Percentiles rank a stretch among this genome's conserved stretches.
Conservation (phyloP, 2,888 invertebrate species). For the Rotaria socialis region DNA sequence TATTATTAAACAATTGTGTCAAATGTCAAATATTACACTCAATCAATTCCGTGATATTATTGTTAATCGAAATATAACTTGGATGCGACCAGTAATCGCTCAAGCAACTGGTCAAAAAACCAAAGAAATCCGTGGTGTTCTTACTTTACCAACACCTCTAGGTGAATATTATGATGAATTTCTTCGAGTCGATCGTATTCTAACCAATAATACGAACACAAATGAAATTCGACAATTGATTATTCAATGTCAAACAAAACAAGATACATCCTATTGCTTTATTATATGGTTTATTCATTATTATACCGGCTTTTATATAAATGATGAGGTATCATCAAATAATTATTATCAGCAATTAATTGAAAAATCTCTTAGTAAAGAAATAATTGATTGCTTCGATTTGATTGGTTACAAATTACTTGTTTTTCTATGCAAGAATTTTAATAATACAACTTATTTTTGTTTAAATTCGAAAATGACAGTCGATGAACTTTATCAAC, state of each 20-base stretch:
- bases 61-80: neutral
- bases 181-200: neutral
- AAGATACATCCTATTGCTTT: neutral
- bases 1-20: constrained; percentile 33
- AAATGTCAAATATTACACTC: neutral
- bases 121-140: neutral
- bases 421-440: neutral
- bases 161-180: neutral
- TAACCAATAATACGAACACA: neutral
- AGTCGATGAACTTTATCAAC: neutral
- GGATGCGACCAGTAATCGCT: neutral
- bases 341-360: neutral
- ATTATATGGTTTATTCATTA: constrained; percentile 20
- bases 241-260: neutral
- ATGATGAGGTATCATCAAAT: neutral
- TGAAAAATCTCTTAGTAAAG: neutral
- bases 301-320: neutral
- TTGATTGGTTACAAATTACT: neutral
- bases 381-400: neutral
- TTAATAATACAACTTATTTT: neutral
- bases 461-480: neutral
- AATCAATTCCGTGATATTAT: neutral
- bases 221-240: neutral
- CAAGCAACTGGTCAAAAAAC: neutral
- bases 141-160: constrained; percentile 23